Percentiles rank a stretch among this genome's conserved stretches.
Evolutionary conservation across 2,797 vertebrate species (phyloP).

Genomic region (Lithobates sylvaticus): DNA sequence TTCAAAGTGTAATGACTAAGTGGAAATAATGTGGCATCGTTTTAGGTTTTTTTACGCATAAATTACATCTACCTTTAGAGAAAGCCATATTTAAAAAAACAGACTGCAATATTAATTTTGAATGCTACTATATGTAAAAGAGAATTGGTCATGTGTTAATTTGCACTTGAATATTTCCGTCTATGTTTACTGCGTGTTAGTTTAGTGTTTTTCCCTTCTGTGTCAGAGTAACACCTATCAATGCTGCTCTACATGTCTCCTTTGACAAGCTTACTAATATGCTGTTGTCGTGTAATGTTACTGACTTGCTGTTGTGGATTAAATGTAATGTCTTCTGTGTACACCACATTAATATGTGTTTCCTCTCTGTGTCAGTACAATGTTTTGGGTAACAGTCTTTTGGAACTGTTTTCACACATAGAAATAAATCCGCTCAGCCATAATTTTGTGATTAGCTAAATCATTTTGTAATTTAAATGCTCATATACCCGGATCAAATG

Average conservation of each 20-base stretch:
- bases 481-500: constrained; percentile 78
- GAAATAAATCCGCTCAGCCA: constrained; percentile 62
- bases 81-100: constrained; percentile 80
- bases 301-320: constrained; percentile 82
- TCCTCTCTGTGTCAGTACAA: constrained; percentile 77
- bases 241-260: constrained; percentile 65
- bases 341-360: constrained; percentile 69
- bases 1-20: constrained; percentile 64
- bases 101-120: constrained; percentile 78
- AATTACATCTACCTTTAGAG: constrained; percentile 75
- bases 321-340: constrained; percentile 81
- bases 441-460: constrained; percentile 74
- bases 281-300: constrained; percentile 66
- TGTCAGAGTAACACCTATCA: constrained; percentile 64
- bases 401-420: constrained; percentile 56
- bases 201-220: constrained; percentile 65
- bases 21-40: constrained; percentile 65
- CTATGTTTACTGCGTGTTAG: constrained; percentile 67
- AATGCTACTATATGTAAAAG: constrained; percentile 68
- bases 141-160: constrained; percentile 64
- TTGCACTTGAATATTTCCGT: constrained; percentile 68
- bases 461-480: constrained; percentile 77
- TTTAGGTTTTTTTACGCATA: constrained; percentile 62
- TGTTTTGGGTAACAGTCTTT: constrained; percentile 78
- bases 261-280: constrained; percentile 68